These are phyloP conservation scores for Lagodon rhomboides DNA, from an alignment of 2,797 vertebrate species.

Conservation along the genomic window DNA sequence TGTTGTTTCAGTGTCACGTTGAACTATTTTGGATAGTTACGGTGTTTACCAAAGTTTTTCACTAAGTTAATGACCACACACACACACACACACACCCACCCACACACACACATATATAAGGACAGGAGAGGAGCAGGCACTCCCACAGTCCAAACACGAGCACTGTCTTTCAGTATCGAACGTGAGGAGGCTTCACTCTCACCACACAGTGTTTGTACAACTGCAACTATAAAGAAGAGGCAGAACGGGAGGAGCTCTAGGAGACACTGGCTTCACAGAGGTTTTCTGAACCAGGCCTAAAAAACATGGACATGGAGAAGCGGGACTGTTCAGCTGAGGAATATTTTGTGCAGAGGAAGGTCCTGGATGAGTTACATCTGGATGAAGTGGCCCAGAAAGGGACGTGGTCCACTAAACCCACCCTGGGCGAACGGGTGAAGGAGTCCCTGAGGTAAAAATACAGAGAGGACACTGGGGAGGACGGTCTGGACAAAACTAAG, in stretches of 20 bases:
- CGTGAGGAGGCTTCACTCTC: constrained; percentile 14
- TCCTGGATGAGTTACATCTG: constrained; percentile 86
- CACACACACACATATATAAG: constrained; percentile 28
- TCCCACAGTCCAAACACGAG: constrained; percentile 61
- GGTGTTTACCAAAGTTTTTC: constrained; percentile 19
- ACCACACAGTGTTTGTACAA: constrained; percentile 1
- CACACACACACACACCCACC: constrained; percentile 16
- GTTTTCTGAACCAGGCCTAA: constrained; percentile 9
- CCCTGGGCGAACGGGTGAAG: constrained; percentile 61
- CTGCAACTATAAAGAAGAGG: constrained; percentile 10
- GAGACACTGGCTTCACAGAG: neutral
- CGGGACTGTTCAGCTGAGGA: constrained; percentile 21
- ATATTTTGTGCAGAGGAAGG: constrained; percentile 76
- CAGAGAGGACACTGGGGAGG: neutral
- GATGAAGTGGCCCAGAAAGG: constrained; percentile 85
- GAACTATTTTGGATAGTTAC: neutral
- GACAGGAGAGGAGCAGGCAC: constrained; percentile 47
- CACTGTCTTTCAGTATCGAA: constrained; percentile 35
- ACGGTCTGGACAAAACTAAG: neutral
- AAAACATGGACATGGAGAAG: constrained; percentile 40
- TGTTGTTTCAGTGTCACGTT: neutral
- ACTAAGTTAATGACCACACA: constrained; percentile 22
- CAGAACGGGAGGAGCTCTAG: constrained; percentile 6
- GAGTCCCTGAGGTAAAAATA: constrained; percentile 79
- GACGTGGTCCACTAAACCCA: constrained; percentile 58